Conservation (phyloP, 2,113 vertebrate species). For the Sinocyclocheilus grahami region DNA sequence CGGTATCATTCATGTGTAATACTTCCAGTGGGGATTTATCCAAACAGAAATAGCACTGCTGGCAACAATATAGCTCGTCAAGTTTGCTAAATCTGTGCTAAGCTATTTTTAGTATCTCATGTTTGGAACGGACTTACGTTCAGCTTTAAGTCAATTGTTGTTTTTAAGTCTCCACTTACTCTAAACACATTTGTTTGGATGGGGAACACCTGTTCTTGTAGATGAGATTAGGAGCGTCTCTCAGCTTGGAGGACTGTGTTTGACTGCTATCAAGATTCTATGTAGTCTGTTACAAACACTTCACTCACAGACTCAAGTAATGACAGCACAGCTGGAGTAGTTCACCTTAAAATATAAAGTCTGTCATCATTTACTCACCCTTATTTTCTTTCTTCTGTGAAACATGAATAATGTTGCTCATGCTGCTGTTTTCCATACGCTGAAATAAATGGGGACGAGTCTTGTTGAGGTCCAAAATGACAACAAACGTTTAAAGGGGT, state of each 20-base stretch:
- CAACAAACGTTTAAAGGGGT: neutral
- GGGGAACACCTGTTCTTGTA: slow-evolving; percentile 52
- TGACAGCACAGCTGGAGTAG: neutral
- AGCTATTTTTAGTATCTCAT: slow-evolving; percentile 13
- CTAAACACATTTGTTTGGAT: slow-evolving; percentile 56
- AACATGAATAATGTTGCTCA: neutral
- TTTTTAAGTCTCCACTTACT: slow-evolving; percentile 48
- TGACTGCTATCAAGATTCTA: slow-evolving; percentile 41
- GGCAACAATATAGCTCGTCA: neutral
- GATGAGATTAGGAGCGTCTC: slow-evolving; percentile 48
- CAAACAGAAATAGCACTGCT: too few species aligned
- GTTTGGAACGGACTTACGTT: slow-evolving; percentile 45
- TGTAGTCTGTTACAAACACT: slow-evolving; percentile 27
- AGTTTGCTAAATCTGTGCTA: slow-evolving; percentile 20
- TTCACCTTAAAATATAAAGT: neutral
- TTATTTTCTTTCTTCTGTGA: neutral
- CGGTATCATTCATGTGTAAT: too few species aligned
- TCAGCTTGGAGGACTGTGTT: slow-evolving; percentile 37
- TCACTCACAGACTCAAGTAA: neutral
- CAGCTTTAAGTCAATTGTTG: slow-evolving; percentile 17
- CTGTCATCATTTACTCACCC: neutral
- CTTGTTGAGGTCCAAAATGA: neutral
- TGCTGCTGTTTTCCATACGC: neutral
- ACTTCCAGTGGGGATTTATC: too few species aligned
- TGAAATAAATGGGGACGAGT: neutral